These are phyloP conservation scores for Boleophthalmus pectinirostris DNA, from an alignment of 2,113 vertebrate genomes.

Conservation along the genomic window DNA sequence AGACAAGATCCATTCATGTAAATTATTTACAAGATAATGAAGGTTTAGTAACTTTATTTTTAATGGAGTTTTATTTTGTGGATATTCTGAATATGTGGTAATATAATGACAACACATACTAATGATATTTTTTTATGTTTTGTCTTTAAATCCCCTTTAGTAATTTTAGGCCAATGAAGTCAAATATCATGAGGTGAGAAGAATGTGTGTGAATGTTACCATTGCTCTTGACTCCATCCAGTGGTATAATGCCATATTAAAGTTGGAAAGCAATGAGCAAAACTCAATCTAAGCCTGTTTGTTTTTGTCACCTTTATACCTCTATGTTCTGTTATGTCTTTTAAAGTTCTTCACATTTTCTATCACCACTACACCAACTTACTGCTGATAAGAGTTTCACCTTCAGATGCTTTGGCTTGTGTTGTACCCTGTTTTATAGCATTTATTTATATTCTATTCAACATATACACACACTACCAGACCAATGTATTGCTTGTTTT, in stretches of 20 bases:
- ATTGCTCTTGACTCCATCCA: neutral
- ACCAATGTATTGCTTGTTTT: neutral
- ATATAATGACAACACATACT: neutral
- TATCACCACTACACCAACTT: slow-evolving; percentile 15
- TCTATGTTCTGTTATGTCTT: neutral
- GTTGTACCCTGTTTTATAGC: slow-evolving; percentile 45
- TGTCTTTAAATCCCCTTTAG: neutral
- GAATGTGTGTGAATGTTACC: neutral
- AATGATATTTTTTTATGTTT: neutral
- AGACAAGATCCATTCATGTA: slow-evolving; percentile 20
- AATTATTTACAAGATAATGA: slow-evolving; percentile 10
- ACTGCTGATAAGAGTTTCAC: slow-evolving; percentile 13
- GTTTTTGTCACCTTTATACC: neutral
- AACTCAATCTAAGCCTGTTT: neutral
- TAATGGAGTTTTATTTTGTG: neutral
- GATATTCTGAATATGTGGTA: neutral
- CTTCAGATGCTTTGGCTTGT: slow-evolving; percentile 38
- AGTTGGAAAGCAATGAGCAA: neutral
- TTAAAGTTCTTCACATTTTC: neutral
- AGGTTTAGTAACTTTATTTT: neutral
- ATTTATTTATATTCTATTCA: slow-evolving; percentile 33
- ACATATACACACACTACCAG: neutral
- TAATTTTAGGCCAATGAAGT: neutral
- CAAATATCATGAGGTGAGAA: neutral
- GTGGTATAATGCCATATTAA: neutral